Evolutionary conservation across 2,888 invertebrate genomes (phyloP).

Genomic region (Heliconius cydno): DNA sequence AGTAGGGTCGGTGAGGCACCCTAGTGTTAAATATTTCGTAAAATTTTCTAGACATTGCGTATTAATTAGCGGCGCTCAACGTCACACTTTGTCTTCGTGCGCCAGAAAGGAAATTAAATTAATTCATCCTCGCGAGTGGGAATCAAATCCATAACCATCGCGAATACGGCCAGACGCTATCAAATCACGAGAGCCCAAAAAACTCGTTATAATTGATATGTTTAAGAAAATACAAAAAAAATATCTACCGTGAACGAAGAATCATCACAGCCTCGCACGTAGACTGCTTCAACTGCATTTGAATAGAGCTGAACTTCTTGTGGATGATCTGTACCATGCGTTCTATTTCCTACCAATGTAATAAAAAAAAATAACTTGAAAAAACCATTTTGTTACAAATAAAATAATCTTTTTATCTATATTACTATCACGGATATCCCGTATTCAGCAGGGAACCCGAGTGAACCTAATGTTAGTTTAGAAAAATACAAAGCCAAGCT

Average conservation of each 20-base stretch:
- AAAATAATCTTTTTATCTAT: background rate
- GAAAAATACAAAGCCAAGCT: too few species aligned
- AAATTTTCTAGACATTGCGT: background rate
- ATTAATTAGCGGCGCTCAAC: background rate
- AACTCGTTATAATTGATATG: too few species aligned
- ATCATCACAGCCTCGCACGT: conserved; percentile 99
- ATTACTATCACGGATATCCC: too few species aligned
- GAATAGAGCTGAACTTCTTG: conserved; percentile 98
- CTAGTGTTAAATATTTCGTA: too few species aligned
- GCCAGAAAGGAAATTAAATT: too few species aligned
- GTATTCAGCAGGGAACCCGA: too few species aligned
- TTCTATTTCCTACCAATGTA: conserved; percentile 91
- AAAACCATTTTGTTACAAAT: background rate
- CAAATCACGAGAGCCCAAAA: background rate
- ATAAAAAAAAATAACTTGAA: background rate
- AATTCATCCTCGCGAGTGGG: background rate
- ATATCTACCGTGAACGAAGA: conserved; percentile 88
- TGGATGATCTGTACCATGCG: conserved; percentile 99
- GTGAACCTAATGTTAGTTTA: too few species aligned
- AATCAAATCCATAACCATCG: background rate
- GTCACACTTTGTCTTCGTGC: background rate
- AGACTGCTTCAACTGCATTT: conserved; percentile 99
- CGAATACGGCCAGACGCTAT: background rate
- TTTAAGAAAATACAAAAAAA: background rate
- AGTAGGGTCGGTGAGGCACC: too few species aligned